Percentiles rank a stretch among this genome's conserved stretches.
These are phyloP conservation scores for Quadriops clusia DNA, from an alignment of 2,888 invertebrate genomes.

Conservation along the genomic window DNA sequence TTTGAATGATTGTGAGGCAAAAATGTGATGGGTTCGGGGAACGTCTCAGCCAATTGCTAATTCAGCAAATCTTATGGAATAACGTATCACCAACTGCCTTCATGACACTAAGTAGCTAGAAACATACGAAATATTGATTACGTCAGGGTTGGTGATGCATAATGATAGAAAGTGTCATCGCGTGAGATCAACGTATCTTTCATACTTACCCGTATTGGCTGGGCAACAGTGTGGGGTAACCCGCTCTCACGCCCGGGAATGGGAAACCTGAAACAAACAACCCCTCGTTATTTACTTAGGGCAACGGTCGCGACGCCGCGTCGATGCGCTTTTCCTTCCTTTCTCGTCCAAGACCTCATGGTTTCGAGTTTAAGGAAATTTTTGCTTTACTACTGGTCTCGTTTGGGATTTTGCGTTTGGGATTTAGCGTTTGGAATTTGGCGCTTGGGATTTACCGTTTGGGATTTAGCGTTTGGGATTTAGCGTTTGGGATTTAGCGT, in stretches of 20 bases:
- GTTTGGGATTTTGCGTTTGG: too few species aligned
- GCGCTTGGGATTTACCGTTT: too few species aligned
- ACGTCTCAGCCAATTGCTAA: constrained; percentile 35
- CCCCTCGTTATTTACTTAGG: too few species aligned
- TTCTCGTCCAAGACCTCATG: too few species aligned
- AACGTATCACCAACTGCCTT: constrained; percentile 35
- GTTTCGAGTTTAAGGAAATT: too few species aligned
- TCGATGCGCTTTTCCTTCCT: too few species aligned
- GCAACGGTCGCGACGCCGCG: too few species aligned
- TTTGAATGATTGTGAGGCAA: constrained; percentile 32
- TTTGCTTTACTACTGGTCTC: too few species aligned
- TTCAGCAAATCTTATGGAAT: constrained; percentile 33
- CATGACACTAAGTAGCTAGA: constrained; percentile 34
- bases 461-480: too few species aligned
- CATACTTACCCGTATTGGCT: constrained; percentile 73
- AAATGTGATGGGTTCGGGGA: constrained; percentile 30
- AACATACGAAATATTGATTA: constrained; percentile 36
- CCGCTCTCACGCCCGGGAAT: constrained; percentile 65
- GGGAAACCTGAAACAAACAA: constrained; percentile 50
- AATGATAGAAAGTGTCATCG: constrained; percentile 17
- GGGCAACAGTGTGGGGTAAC: constrained; percentile 66
- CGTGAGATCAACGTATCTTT: constrained; percentile 14
- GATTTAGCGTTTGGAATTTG: too few species aligned
- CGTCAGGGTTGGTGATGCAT: constrained; percentile 27
- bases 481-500: too few species aligned